Evolutionary conservation across 2,888 invertebrate genomes (phyloP).

Genomic region (Parnassius smintheus): DNA sequence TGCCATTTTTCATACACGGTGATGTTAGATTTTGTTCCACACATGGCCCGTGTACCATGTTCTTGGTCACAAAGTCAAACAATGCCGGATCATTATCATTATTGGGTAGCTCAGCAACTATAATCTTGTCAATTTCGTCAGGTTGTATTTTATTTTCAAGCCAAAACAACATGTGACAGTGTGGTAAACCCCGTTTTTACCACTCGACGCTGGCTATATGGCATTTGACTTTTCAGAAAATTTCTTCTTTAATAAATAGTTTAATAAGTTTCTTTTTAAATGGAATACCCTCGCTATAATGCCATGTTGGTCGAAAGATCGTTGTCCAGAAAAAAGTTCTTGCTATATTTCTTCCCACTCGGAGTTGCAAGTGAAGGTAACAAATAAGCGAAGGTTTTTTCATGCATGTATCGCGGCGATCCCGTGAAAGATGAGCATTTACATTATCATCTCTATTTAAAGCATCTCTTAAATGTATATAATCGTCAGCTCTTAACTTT

Average conservation of each 20-base stretch:
- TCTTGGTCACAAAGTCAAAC: no score
- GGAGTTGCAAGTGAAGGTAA: not conserved
- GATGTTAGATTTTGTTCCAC: no score
- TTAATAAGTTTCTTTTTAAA: not conserved
- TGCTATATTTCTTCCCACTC: not conserved
- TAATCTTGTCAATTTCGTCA: no score
- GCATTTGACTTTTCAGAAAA: not conserved
- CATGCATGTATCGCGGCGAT: not conserved
- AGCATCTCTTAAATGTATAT: not conserved
- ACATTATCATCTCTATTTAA: not conserved
- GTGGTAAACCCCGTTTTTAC: no score
- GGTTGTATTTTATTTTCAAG: no score
- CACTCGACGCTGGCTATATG: no score
- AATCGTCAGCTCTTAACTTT: no score
- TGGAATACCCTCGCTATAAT: not conserved
- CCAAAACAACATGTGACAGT: no score
- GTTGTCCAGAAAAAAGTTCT: not conserved
- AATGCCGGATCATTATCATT: no score
- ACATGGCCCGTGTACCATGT: no score
- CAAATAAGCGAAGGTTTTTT: not conserved
- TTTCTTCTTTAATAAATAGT: not conserved
- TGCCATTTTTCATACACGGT: no score
- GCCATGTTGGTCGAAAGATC: not conserved
- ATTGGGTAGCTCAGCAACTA: no score
- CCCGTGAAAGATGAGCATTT: not conserved